Evolutionary conservation across 1,140 invertebrate species (phyloP), one percentile per base, ranked within the genome.

Genomic region (Chrysomallon squamiferum): DNA sequence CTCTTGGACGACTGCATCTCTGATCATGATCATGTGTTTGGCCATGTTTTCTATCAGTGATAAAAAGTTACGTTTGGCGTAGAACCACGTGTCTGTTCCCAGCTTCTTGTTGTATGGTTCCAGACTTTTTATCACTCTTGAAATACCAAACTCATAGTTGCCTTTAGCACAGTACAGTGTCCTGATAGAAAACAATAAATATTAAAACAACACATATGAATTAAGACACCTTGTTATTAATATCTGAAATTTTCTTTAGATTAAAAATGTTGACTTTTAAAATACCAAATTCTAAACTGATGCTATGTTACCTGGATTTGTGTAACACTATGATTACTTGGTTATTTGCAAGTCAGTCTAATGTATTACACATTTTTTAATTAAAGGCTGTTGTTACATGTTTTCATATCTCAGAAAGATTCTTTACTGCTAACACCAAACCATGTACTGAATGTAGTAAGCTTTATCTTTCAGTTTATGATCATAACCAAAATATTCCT

Each of bases 131-230:
- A 98, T 96, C 0, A 99, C 95, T 72, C 97, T 88, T 0, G 95
- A 97, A 74, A 99, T 95, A 6, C 98, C 98, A 87, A 99, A 99
- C 84, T 99, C 97, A 78, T 97, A 99, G 86, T 99, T 99, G 0
- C 96, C 96, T 86, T 99, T 99, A 0, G 96, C 93, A 84, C 97
- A 99, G 83, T 99, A 99, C 4, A 99, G 85, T 1, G 97, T 99
- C 60, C 88, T 87, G 69, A 6, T 79, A 74, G 54, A 67, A 59
- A 49, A 32, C 43, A 56, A 29, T 25, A 65, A 13, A 29, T 25
- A 62, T 54, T 60, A 59, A 33, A 49, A 43, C 52, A 38, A 38
- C 15, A 38, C 15, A 7, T 38, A 15, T 38, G 35, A n/a, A n/a
- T n/a, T n/a, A n/a, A n/a, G n/a, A n/a, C n/a, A n/a, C n/a, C n/a